Base-by-base conservation (phyloP, 2,888 invertebrate genomes). In the Tromatobia lineatoria region DNA sequence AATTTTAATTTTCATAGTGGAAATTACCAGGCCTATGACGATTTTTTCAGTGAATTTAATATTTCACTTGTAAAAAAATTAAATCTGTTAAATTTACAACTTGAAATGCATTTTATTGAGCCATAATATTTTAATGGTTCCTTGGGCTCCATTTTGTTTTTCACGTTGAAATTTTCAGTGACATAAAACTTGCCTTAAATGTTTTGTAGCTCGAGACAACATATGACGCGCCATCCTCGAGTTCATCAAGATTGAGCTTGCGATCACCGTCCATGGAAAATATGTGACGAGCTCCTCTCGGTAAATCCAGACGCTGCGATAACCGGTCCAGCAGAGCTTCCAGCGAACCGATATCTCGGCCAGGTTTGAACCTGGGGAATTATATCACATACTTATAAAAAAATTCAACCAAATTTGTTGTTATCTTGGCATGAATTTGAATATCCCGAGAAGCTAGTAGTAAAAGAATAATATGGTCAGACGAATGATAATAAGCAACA, bases 121-220 rank as follows among this genome's bases (percentile, higher is more conserved):
- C 10, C 38, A 0, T 38, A 45, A 45, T 45, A 15, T 15, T 45
- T 45, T 45, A 4, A 15, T 45, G 45, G 15, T 3, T 11, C 4
- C 45, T 13, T 45, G 15, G 3, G 11, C 3, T 1, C 13, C 15
- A 2, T 10, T 38, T 38, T 38, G 8, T 38, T 38, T 38, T 38
- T 38, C 2, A 1, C 7, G 38, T 1, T 8, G 38, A 38, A 38
- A 38, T 54, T 23, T n/a, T 50, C 47, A 1, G 47, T 13, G 15
- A 3, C 11, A 20, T 20, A 23, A 13, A 57, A 92, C 95, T 95
- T 94, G 97, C 98, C 97, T 98, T 98, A 94, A 98, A 98, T 13
- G 97, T 97, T 94, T 98, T 98, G 92, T 97, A 98, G 4, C 98
- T 98, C 10, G 99, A 98, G 50, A 98, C 98, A 87, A 99, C 98